Conservation (phyloP, 2,113 vertebrate genomes). For the Galeopterus variegatus region DNA sequence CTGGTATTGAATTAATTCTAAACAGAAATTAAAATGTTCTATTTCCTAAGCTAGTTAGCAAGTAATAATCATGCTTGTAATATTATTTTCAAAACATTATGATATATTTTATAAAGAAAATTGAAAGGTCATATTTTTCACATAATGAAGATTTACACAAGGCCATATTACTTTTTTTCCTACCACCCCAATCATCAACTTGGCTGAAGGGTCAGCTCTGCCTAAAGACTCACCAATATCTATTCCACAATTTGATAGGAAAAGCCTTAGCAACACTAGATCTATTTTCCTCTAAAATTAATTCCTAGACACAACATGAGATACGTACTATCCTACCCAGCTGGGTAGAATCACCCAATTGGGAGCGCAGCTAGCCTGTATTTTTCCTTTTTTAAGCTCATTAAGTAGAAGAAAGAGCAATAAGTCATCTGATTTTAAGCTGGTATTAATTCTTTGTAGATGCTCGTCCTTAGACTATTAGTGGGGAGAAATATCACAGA, state of each 20-base stretch:
- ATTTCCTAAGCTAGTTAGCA: background rate
- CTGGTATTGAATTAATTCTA: background rate
- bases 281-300: background rate
- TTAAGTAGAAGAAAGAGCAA: background rate
- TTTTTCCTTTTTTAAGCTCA: background rate
- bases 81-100: background rate
- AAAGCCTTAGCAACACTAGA: background rate
- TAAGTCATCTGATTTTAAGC: background rate
- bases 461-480: background rate
- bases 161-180: background rate
- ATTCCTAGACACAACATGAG: background rate
- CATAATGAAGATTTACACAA: background rate
- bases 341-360: background rate
- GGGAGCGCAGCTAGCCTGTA: background rate
- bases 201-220: background rate
- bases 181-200: background rate
- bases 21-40: background rate
- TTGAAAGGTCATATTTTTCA: background rate
- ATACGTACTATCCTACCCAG: background rate
- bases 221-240: background rate
- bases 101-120: background rate
- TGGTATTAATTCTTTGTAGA: background rate
- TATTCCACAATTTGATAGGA: background rate
- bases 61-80: background rate
- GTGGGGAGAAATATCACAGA: background rate